These are phyloP conservation scores for Orthonychiurus folsomi DNA, from an alignment of 2,888 invertebrate species.

Conservation along the genomic window DNA sequence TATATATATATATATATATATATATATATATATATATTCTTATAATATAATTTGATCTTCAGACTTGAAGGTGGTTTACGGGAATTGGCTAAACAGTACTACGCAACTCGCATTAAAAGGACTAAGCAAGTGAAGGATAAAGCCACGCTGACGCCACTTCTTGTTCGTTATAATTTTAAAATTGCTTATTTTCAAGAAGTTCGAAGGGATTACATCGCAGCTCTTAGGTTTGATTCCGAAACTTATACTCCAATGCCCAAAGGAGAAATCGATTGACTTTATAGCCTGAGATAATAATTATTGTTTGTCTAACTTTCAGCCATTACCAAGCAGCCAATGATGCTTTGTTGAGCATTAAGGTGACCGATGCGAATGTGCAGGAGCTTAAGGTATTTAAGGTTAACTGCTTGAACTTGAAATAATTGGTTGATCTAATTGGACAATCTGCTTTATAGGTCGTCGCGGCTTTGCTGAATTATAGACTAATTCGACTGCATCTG, in stretches of 20 bases:
- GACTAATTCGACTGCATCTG: constrained; percentile 85
- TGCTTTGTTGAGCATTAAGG: constrained; percentile 26
- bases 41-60: no score
- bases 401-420: no score
- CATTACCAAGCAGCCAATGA: constrained; percentile 34
- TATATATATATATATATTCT: constrained; percentile 14
- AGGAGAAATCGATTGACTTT: not conserved
- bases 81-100: constrained; percentile 29
- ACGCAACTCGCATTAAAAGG: constrained; percentile 26
- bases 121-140: constrained; percentile 71
- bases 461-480: constrained; percentile 92
- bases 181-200: constrained; percentile 90
- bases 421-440: no score
- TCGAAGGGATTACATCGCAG: constrained; percentile 76
- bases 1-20: constrained; percentile 13
- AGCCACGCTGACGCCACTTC: constrained; percentile 80
- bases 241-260: not conserved
- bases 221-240: constrained; percentile 49
- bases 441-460: no score
- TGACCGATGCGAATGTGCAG: constrained; percentile 72
- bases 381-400: no score
- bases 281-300: not conserved
- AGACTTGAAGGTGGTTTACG: constrained; percentile 30
- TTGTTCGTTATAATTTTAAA: constrained; percentile 94
- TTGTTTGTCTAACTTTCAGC: constrained; percentile 16